Conservation (phyloP, 2,888 invertebrate species). For the Melipona beecheii region DNA sequence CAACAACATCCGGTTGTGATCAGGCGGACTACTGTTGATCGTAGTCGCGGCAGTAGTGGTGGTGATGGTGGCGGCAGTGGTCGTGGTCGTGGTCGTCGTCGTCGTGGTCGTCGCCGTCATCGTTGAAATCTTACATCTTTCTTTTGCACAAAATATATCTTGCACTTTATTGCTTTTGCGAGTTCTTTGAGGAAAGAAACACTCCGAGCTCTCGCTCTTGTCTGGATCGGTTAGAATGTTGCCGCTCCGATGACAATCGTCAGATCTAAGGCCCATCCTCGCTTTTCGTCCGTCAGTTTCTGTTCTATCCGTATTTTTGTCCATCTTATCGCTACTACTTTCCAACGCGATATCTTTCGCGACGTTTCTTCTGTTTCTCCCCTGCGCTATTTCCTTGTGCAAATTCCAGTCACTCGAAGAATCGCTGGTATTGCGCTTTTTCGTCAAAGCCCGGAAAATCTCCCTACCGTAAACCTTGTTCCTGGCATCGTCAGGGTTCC, state of each 20-base stretch:
- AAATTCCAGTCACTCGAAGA: slow-evolving; percentile 81
- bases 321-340: slow-evolving; percentile 80
- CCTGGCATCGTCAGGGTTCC: slow-evolving; percentile 82
- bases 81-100: slow-evolving; percentile 41
- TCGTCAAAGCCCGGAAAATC: slow-evolving; percentile 79
- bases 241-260: slow-evolving; percentile 74
- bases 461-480: slow-evolving; percentile 81
- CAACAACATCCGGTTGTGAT: slow-evolving; percentile 75
- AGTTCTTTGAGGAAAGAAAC: slow-evolving; percentile 79
- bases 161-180: slow-evolving; percentile 72
- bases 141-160: slow-evolving; percentile 71
- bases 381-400: slow-evolving; percentile 59
- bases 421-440: slow-evolving; percentile 78
- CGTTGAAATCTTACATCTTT: slow-evolving; percentile 71
- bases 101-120: not conserved
- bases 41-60: slow-evolving; percentile 63
- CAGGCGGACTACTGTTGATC: slow-evolving; percentile 72
- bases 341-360: slow-evolving; percentile 72
- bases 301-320: slow-evolving; percentile 78
- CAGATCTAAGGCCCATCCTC: slow-evolving; percentile 79
- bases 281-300: slow-evolving; percentile 82
- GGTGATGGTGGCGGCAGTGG: slow-evolving; percentile 60
- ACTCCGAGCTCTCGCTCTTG: slow-evolving; percentile 82
- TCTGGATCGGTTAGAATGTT: slow-evolving; percentile 74
- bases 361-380: slow-evolving; percentile 61